phyloP scores from a whole-genome alignment of 2,888 invertebrate species.

The Strigamia transsilvanica region DNA sequence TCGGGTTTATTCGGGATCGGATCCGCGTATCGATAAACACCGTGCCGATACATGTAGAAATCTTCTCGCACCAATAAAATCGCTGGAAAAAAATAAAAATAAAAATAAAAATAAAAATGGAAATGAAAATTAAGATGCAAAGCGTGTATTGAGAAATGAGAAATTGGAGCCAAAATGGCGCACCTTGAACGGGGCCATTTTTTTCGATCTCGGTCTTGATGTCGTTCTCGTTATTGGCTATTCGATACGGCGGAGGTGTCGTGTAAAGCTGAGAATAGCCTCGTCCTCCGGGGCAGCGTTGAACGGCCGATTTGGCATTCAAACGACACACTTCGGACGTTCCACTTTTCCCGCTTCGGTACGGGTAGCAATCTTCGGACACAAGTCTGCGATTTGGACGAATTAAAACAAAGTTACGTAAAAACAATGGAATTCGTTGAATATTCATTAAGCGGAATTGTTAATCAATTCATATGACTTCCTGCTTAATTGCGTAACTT shows the following conservation, averaged over 20 bases:
- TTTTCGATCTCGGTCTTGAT: constrained; percentile 90
- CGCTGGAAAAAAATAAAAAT: constrained; percentile 68
- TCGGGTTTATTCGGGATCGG: constrained; percentile 67
- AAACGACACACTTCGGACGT: constrained; percentile 71
- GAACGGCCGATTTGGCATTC: constrained; percentile 43
- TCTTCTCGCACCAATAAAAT: constrained; percentile 90
- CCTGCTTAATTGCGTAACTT: not conserved
- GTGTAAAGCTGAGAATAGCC: constrained; percentile 62
- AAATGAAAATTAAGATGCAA: too few relatives aligned
- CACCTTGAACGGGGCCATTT: constrained; percentile 90
- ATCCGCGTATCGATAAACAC: constrained; percentile 78
- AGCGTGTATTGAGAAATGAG: too few relatives aligned
- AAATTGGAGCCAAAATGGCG: too few relatives aligned
- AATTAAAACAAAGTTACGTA: constrained; percentile 1
- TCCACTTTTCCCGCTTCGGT: constrained; percentile 69
- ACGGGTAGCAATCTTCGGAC: constrained; percentile 86
- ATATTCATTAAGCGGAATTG: not conserved
- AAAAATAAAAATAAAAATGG: not conserved
- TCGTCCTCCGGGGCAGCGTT: constrained; percentile 62
- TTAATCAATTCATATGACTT: not conserved
- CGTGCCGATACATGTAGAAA: constrained; percentile 88
- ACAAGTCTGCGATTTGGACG: constrained; percentile 75
- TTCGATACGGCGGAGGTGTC: constrained; percentile 66
- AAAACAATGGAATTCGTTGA: not conserved
- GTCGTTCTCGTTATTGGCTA: constrained; percentile 69